These are phyloP conservation scores for Lissonota sp. DNA, from an alignment of 2,888 invertebrate genomes.

Conservation along the genomic window DNA sequence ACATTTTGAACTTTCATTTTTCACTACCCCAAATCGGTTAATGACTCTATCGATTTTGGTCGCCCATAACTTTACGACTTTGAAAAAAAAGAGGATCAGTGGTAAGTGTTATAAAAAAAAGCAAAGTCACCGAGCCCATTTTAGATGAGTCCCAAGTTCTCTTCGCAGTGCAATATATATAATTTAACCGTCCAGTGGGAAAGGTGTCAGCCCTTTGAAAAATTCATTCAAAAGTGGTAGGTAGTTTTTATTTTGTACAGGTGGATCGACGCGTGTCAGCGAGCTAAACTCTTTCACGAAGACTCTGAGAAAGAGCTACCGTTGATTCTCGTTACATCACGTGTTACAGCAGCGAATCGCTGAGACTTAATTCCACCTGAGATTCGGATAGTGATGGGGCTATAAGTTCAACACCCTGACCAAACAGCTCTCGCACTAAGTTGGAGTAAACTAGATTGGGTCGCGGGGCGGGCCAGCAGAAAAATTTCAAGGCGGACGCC, in stretches of 20 bases:
- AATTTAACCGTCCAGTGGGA: constrained; percentile 28
- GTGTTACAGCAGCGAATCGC: too few species aligned
- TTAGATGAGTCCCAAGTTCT: constrained; percentile 31
- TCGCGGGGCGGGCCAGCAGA: too few species aligned
- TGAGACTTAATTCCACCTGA: too few species aligned
- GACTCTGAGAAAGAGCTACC: constrained; percentile 42
- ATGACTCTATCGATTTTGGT: constrained; percentile 39
- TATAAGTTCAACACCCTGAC: too few species aligned
- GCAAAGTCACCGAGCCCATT: constrained; percentile 48
- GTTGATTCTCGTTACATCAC: constrained; percentile 19
- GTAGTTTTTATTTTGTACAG: constrained; percentile 65
- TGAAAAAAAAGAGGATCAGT: background rate
- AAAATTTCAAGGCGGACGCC: constrained; percentile 31
- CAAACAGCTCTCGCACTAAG: too few species aligned
- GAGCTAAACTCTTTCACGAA: constrained; percentile 63
- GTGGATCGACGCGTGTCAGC: constrained; percentile 71
- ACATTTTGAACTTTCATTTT: constrained; percentile 1
- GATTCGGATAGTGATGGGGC: too few species aligned
- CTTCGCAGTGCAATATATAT: constrained; percentile 49
- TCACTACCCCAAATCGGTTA: constrained; percentile 15
- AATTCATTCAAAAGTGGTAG: constrained; percentile 58
- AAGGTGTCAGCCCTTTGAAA: too few species aligned
- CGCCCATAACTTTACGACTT: background rate
- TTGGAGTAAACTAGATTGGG: too few species aligned
- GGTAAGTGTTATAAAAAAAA: constrained; percentile 25